Conservation (phyloP, 1,140 invertebrate genomes). For the Heliothis subflexa region DNA sequence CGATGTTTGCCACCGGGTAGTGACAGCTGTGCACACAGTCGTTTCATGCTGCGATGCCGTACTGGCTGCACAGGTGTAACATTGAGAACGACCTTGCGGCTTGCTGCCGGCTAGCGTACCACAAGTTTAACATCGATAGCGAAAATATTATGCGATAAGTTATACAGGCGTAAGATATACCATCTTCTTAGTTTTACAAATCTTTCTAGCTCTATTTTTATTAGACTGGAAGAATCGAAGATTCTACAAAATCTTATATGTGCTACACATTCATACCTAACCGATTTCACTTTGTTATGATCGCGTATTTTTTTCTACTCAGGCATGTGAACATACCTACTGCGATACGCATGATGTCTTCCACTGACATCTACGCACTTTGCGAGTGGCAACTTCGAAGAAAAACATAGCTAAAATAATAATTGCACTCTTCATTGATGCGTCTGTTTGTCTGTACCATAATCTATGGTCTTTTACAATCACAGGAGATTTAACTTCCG, state of each 20-base stretch:
- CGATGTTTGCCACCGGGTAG: conserved; percentile 47
- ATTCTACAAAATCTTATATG: not conserved
- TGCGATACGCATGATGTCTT: conserved; percentile 41
- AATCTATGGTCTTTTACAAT: not conserved
- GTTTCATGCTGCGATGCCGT: conserved; percentile 22
- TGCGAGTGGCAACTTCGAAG: not conserved
- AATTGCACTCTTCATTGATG: no score
- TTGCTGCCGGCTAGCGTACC: conserved; percentile 62
- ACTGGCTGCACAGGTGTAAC: conserved; percentile 62
- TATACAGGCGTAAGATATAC: not conserved
- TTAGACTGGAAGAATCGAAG: not conserved
- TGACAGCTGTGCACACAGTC: conserved; percentile 58
- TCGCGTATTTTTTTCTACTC: conserved; percentile 26
- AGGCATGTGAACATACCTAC: conserved; percentile 37
- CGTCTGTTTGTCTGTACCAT: not conserved
- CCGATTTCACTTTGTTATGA: conserved; percentile 51
- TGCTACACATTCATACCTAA: conserved; percentile 19
- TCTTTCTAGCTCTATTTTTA: no score
- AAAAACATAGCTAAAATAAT: no score
- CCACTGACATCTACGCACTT: conserved; percentile 37
- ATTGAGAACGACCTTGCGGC: conserved; percentile 80
- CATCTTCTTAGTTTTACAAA: no score
- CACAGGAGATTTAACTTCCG: conserved; percentile 29
- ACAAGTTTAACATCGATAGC: conserved; percentile 49
- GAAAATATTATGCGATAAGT: conserved; percentile 29